Evolutionary conservation across 2,113 vertebrate species (phyloP).

Genomic region (Rhinolophus ferrumequinum): DNA sequence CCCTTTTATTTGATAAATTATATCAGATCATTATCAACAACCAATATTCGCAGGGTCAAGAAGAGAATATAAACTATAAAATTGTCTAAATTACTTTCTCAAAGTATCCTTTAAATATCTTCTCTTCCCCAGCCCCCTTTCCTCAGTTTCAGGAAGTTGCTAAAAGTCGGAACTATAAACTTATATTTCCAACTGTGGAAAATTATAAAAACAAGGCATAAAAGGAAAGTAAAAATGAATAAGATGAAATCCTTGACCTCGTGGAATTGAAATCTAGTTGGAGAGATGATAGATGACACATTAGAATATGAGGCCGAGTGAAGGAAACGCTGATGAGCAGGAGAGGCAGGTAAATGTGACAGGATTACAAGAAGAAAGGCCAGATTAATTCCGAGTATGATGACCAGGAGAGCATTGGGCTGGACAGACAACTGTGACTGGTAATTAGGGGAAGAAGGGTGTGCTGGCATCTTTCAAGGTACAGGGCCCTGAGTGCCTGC

Average conservation of each 20-base stretch:
- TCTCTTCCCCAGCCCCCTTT: not conserved
- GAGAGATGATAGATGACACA: not conserved
- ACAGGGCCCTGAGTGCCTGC: not conserved
- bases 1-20: slow-evolving; percentile 2
- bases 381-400: not conserved
- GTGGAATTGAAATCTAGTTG: not conserved
- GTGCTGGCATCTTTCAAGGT: not conserved
- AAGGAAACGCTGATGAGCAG: not conserved
- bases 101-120: not conserved
- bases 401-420: not conserved
- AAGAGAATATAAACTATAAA: not conserved
- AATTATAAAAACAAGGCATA: not conserved
- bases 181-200: not conserved
- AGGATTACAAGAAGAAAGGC: not conserved
- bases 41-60: not conserved
- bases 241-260: not conserved
- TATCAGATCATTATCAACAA: not conserved
- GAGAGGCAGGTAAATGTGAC: not conserved
- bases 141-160: not conserved
- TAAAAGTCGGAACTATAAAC: slow-evolving; percentile 18
- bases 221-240: not conserved
- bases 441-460: not conserved
- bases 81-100: slow-evolving; percentile 6
- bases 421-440: not conserved
- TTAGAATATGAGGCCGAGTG: not conserved